These are phyloP conservation scores for Sympetrum striolatum DNA, from an alignment of 2,888 invertebrate species.

Conservation along the genomic window DNA sequence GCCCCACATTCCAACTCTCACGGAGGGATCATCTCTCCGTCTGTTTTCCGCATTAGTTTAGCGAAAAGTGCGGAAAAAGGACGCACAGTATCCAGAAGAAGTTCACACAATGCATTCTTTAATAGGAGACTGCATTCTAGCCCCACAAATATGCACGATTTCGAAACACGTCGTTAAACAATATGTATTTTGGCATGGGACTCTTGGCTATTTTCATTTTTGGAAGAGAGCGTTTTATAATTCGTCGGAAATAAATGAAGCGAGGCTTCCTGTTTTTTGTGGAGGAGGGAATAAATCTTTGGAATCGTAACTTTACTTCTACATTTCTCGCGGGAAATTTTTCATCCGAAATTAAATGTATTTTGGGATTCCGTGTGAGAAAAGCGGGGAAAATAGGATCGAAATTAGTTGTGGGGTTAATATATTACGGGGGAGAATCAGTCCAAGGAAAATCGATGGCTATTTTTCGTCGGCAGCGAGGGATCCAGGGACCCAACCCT, in stretches of 20 bases:
- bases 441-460: background rate
- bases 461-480: background rate
- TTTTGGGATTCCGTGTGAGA: background rate
- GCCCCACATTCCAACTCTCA: background rate
- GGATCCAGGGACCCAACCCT: background rate
- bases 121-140: background rate
- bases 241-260: background rate
- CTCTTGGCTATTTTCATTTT: background rate
- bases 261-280: background rate
- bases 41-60: background rate
- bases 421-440: background rate
- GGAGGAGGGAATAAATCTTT: background rate
- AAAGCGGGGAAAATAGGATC: background rate
- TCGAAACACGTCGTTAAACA: background rate
- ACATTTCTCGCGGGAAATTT: background rate
- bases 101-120: background rate
- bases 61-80: background rate
- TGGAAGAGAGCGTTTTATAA: background rate
- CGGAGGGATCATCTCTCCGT: background rate
- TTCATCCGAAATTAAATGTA: background rate
- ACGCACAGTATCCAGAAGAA: no score
- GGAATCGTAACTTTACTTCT: background rate
- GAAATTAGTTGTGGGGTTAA: background rate
- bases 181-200: background rate
- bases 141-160: background rate